Evolutionary conservation across 1,140 invertebrate species (phyloP), one percentile per base, ranked within the genome.

Genomic region (Cherax destructor): DNA sequence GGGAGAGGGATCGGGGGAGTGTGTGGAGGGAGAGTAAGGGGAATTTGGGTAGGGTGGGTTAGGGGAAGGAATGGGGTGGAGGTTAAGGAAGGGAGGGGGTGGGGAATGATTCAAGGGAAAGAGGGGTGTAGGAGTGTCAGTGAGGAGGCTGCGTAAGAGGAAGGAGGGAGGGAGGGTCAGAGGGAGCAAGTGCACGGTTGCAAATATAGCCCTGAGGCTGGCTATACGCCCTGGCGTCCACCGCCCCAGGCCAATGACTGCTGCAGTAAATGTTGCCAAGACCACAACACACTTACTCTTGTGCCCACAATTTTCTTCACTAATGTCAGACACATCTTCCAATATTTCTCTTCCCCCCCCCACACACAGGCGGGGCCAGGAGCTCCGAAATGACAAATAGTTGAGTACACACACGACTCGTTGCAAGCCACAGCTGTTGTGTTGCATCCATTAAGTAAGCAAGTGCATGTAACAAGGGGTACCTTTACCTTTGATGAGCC

Each of bases 211-310:
- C 50, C 50, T 4, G 56, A 81, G 79, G 0, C 50, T 47, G 5
- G 49, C 79, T n/a, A n/a, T 56, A 81, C 79, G 79, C 50, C 79
- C 50, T 81, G n/a, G 30, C 21, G 79, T 52, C 79, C 50, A 81
- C 41, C 50, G 52, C 79, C 79, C 50, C 49, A 30, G 69, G 69
- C 69, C 69, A 30, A n/a, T 74, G 69, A 65, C 69, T 74, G n/a
- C 69, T 24, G 69, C n/a, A 74, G 69, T 4, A 24, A 74, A 30
- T n/a, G 69, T 11, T 30, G 69, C n/a, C 24, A 24, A 24, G 16
- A n/a, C 9, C 5, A n/a, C n/a, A 74, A 74, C 69, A 24, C 6
- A 30, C n/a, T 30, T 30, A n/a, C 69, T 30, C 69, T 74, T 16
- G 69, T 74, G 69, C 24, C 4, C 30, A 7, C 4, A 21, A 18